A percentile compares a stretch with the other conserved stretches of the same genome.
These are phyloP conservation scores for Malacoctenus gilli DNA, from an alignment of 2,797 vertebrate species.

Conservation along the genomic window DNA sequence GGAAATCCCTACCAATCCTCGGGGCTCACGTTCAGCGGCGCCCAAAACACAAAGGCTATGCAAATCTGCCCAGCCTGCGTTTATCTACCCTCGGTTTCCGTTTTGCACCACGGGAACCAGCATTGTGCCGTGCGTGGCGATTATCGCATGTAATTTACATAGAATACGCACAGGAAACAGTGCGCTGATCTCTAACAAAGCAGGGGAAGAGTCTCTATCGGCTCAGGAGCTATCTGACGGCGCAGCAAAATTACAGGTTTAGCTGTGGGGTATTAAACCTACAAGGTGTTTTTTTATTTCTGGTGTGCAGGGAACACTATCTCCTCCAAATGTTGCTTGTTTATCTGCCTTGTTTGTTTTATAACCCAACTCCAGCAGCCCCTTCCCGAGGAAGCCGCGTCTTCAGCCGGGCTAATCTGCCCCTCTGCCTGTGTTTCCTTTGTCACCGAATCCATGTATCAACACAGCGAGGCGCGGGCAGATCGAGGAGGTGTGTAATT, in stretches of 20 bases:
- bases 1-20: conserved; percentile 78
- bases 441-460: conserved; percentile 80
- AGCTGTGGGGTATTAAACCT: conserved; percentile 81
- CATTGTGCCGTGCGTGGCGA: conserved; percentile 82
- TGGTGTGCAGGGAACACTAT: conserved; percentile 74
- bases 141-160: conserved; percentile 86
- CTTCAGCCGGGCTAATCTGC: conserved; percentile 78
- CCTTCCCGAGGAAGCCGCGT: conserved; percentile 68
- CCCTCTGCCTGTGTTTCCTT: conserved; percentile 79
- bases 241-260: conserved; percentile 80
- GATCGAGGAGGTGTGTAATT: conserved; percentile 77
- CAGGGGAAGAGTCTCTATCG: conserved; percentile 77
- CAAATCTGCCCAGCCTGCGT: conserved; percentile 82
- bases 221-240: conserved; percentile 81
- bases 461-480: conserved; percentile 74
- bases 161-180: conserved; percentile 82
- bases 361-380: conserved; percentile 70
- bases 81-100: conserved; percentile 82
- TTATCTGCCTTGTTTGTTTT: conserved; percentile 83
- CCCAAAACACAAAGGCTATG: conserved; percentile 84
- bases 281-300: conserved; percentile 78
- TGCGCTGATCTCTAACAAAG: conserved; percentile 81
- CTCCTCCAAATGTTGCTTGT: conserved; percentile 79
- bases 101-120: conserved; percentile 81
- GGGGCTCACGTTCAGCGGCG: conserved; percentile 78